Evolutionary conservation across 64 coral and sea anemone species (phyloP).

Genomic region (Actinia tenebrosa): DNA sequence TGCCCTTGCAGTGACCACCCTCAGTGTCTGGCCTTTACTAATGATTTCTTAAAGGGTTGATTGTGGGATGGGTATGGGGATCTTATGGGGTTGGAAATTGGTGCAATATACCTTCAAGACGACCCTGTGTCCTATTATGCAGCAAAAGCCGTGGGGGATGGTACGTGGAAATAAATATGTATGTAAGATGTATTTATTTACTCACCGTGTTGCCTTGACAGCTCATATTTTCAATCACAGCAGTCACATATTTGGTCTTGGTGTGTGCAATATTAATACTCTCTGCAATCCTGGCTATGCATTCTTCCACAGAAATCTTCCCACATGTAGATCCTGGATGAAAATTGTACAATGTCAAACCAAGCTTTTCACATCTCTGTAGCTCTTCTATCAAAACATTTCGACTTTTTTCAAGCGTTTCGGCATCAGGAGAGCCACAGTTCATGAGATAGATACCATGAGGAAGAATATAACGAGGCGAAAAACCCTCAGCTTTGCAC

Average conservation of each 20-base stretch:
- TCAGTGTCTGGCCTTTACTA: too few species aligned
- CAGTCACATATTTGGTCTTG: conserved; percentile 77
- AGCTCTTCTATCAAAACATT: conserved; percentile 78
- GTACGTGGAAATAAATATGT: too few species aligned
- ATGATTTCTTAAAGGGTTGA: too few species aligned
- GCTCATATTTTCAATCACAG: conserved; percentile 94
- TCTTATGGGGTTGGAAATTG: too few species aligned
- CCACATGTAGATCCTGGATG: conserved; percentile 94
- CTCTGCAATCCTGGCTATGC: conserved; percentile 73
- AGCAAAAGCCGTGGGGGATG: too few species aligned
- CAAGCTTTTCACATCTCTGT: conserved; percentile 82
- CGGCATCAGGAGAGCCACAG: conserved; percentile 82
- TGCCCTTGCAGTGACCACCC: too few species aligned
- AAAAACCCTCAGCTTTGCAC: conserved; percentile 50
- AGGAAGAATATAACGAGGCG: conserved; percentile 65
- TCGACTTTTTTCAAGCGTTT: conserved; percentile 85
- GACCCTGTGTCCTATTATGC: too few species aligned
- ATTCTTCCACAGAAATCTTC: conserved; percentile 76
- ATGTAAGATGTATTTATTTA: background rate
- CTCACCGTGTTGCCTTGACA: conserved; percentile 92
- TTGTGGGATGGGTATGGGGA: too few species aligned
- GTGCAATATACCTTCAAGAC: too few species aligned
- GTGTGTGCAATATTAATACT: conserved; percentile 83
- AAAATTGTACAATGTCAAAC: conserved; percentile 87
- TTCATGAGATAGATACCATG: conserved; percentile 97